Base-by-base conservation (phyloP, 2,113 vertebrate species). In the Cinclus mexicanus region DNA sequence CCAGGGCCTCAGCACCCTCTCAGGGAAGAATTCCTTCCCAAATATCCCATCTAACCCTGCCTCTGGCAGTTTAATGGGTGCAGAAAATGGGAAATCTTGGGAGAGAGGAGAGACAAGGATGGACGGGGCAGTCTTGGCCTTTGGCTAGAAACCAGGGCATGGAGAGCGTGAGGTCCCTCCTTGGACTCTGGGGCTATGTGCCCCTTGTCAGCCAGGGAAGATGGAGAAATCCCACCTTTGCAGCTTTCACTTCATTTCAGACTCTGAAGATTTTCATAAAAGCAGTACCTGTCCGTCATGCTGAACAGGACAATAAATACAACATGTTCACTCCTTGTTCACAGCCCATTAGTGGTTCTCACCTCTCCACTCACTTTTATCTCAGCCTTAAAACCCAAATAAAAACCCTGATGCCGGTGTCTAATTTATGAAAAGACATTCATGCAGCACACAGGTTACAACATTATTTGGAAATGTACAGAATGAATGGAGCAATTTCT, bases 341-440 rank as follows among this genome's bases (percentile, higher is more conserved):
- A 78, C 89, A 71, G 83, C 16, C 83, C 80, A 46, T 93, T 93
- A 70, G 71, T 37, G 68, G 41, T 77, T 52, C 80, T 59, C 65
- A 37, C 77, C 52, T 91, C 87, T 74, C 47, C 52, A 11, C 67
- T 87, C 59, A 2, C 80, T 94, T 92, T 91, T 91, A 79, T 93
- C 91, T 82, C 64, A 14, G 69, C 9, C 69, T 49, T 92, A 92
- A 84, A 92, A 87, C 59, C 33, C 41, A 68, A 92, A 75, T 57
- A 14, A 46, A 90, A 74, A 52, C 67, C 74, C 24, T 16, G 59
- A 31, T 67, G 69, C 89, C 2, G 28, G 53, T 64, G 72, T 84
- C 90, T 87, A 89, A 91, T 87, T 94, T 85, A 78, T 75, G 49
- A 44, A 44, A 67, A 91, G 42, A 28, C 7, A 15, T 55, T 55